These are phyloP conservation scores for Neoitamus cyanurus DNA, from an alignment of 2,888 invertebrate species.

Conservation along the genomic window DNA sequence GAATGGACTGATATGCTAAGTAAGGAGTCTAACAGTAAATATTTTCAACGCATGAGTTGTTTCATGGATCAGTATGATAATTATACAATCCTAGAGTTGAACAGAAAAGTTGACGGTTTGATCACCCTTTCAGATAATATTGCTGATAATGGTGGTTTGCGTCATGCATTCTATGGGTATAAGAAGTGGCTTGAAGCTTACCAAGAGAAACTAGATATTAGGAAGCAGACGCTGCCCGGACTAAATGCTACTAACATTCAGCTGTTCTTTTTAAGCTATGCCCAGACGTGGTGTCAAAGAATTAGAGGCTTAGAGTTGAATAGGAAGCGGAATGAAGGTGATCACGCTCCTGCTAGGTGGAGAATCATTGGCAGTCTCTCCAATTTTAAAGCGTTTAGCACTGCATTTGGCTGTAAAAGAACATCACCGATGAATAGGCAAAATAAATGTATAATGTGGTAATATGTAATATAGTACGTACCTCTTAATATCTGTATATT, in stretches of 20 bases:
- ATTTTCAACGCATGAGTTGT: not conserved
- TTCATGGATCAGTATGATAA: conserved; percentile 2
- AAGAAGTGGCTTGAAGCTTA: conserved; percentile 53
- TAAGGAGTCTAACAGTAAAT: not conserved
- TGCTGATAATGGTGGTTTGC: conserved; percentile 56
- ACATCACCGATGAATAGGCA: not conserved
- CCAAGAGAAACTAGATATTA: conserved; percentile 12
- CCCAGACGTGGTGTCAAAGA: conserved; percentile 55
- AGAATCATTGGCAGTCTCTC: conserved; percentile 13
- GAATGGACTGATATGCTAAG: conserved; percentile 29
- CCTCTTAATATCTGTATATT: too few relatives aligned
- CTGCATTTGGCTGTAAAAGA: not conserved
- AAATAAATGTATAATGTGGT: not conserved
- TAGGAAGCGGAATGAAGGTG: conserved; percentile 52
- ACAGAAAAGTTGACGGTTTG: not conserved
- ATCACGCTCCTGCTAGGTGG: conserved; percentile 54
- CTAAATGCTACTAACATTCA: conserved; percentile 53
- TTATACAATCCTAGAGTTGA: not conserved
- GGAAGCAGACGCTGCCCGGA: conserved; percentile 52
- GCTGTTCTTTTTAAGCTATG: conserved; percentile 55
- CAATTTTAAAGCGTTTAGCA: not conserved
- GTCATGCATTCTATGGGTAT: conserved; percentile 54
- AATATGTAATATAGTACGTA: too few relatives aligned
- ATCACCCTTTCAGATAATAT: conserved; percentile 53
- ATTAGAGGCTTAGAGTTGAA: conserved; percentile 49